A percentile compares a stretch with the other conserved stretches of the same genome.
Evolutionary conservation across 2,797 vertebrate species (phyloP).

Genomic region (Euthynnus affinis): DNA sequence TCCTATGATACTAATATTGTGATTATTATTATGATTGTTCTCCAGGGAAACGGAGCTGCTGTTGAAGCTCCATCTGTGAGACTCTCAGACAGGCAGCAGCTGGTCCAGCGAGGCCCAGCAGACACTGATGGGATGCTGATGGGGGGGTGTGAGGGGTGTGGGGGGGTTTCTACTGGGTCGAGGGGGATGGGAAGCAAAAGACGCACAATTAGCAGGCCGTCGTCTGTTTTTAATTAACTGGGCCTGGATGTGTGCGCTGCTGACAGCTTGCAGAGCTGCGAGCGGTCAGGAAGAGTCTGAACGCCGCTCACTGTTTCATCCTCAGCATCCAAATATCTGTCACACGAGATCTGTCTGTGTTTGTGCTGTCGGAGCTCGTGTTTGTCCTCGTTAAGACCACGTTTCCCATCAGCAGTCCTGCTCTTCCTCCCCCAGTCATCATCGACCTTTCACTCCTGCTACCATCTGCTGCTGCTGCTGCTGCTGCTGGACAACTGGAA

Average conservation of each 20-base stretch:
- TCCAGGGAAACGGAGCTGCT: constrained; percentile 52
- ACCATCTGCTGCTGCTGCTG: constrained; percentile 36
- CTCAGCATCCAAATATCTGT: constrained; percentile 5
- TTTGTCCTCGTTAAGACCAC: background rate
- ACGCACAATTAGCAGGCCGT: constrained; percentile 47
- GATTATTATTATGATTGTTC: background rate
- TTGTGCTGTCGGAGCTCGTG: background rate
- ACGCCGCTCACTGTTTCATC: background rate
- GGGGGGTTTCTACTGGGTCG: background rate
- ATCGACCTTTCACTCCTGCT: constrained; percentile 21
- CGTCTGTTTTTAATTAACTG: constrained; percentile 45
- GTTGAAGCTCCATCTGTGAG: constrained; percentile 25
- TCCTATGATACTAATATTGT: rapidly evolving
- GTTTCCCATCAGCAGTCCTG: constrained; percentile 26
- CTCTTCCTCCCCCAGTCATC: background rate
- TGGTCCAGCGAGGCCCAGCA: constrained; percentile 51
- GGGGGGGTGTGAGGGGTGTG: no score
- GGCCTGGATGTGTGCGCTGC: background rate
- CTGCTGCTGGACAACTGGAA: no score
- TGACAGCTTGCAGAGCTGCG: constrained; percentile 48
- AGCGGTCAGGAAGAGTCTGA: background rate
- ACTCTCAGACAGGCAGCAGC: constrained; percentile 59
- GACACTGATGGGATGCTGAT: background rate
- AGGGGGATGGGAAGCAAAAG: background rate
- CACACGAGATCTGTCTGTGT: no score